phyloP scores from a whole-genome alignment of 1,140 invertebrate species.

The Formica exsecta region DNA sequence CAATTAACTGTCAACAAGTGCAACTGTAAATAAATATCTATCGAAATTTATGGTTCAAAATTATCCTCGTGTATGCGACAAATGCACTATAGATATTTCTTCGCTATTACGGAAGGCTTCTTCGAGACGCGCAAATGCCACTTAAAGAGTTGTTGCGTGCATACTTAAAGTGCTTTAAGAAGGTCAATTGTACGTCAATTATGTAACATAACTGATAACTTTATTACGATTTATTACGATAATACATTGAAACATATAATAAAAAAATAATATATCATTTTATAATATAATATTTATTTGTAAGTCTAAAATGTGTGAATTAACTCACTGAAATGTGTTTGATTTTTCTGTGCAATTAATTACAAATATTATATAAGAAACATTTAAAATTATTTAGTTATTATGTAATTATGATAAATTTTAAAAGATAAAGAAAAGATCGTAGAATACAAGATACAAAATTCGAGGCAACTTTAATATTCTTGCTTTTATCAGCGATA shows the following conservation, averaged over 20 bases:
- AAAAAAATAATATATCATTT: too few species aligned
- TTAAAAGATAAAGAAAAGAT: background rate
- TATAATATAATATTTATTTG: background rate
- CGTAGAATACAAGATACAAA: background rate
- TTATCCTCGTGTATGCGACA: background rate
- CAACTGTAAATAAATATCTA: background rate
- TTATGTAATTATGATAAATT: background rate
- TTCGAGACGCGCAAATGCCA: background rate
- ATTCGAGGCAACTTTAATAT: background rate
- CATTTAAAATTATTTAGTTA: background rate
- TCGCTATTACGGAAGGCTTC: background rate
- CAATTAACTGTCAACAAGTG: background rate
- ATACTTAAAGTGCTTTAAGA: slow-evolving; percentile 12
- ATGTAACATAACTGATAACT: background rate
- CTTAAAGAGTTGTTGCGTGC: slow-evolving; percentile 29
- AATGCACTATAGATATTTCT: background rate
- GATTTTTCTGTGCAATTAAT: background rate
- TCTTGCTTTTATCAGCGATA: background rate
- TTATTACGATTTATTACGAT: slow-evolving; percentile 17
- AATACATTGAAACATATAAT: too few species aligned
- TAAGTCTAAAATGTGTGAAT: background rate
- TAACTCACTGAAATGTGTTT: background rate
- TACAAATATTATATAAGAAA: slow-evolving; percentile 8
- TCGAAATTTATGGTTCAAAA: background rate
- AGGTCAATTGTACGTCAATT: slow-evolving; percentile 38